Percentiles rank a stretch among this genome's conserved stretches.
Evolutionary conservation across 2,888 invertebrate species (phyloP).

Genomic region (Xestia rhomboidea): DNA sequence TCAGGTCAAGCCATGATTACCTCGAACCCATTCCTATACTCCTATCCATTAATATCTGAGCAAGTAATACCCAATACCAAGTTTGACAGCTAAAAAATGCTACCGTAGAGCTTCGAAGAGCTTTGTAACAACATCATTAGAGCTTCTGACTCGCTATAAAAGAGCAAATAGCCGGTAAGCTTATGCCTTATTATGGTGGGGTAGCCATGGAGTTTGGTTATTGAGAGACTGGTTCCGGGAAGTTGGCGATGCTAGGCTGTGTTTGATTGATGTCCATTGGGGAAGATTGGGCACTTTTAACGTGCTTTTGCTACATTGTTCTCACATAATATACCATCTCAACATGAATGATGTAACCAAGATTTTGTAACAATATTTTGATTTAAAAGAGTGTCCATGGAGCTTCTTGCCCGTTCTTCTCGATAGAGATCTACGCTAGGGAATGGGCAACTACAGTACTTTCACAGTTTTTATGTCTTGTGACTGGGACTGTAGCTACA

Average conservation of each 20-base stretch:
- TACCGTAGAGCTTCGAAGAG: conserved; percentile 74
- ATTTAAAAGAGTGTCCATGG: no score
- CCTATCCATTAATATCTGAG: conserved; percentile 44
- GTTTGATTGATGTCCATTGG: no score
- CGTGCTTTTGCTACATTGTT: no score
- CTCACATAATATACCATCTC: no score
- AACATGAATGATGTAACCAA: no score
- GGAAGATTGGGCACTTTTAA: no score
- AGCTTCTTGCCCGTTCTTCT: no score
- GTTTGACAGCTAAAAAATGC: conserved; percentile 84
- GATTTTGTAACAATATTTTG: no score
- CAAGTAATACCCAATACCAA: conserved; percentile 62
- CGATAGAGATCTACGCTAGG: no score
- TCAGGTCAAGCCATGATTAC: conserved; percentile 41
- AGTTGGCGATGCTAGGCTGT: not conserved
- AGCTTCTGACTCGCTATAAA: conserved; percentile 74
- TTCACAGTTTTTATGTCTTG: no score
- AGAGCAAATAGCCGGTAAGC: conserved; percentile 84
- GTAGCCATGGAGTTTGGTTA: conserved; percentile 59
- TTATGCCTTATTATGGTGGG: conserved; percentile 81
- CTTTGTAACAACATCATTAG: conserved; percentile 85
- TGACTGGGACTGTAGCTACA: no score
- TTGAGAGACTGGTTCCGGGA: not conserved
- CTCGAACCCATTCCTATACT: conserved; percentile 20
- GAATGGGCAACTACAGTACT: no score